Base-by-base conservation (phyloP, 2,113 vertebrate genomes). In the Nematolebias whitei region DNA sequence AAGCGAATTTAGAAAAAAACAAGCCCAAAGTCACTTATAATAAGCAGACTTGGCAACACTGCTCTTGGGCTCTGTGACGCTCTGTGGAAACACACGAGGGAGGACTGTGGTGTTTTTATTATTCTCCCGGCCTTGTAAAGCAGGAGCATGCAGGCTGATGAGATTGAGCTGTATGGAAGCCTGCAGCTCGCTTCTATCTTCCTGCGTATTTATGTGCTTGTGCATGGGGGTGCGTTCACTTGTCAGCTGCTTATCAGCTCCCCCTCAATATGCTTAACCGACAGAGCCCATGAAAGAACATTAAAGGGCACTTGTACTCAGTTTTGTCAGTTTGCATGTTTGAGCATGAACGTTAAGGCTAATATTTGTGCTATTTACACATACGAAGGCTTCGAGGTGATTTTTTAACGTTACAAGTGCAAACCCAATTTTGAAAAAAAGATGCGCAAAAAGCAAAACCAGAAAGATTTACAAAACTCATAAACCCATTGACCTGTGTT, bases 111-210 rank as follows among this genome's bases (percentile, higher is more conserved):
- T 43, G 44, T 59, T 64, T 41, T 56, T 72, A 62, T 66, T 44
- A 59, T 56, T 72, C 60, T 20, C 6, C 40, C 57, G 19, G 61
- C 50, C 41, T 73, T 38, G 61, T 23, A 8, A 60, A 12, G 66
- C 40, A 40, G 38, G 44, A 41, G 49, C 0, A 5, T 52, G 71
- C 68, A 10, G 56, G 53, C 56, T 23, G 77, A 75, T 72, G 68
- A 50, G 50, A 63, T 47, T 26, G 24, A 23, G 26, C 26, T 11
- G 20, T 39, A 14, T 18, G 5, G 66, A 29, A n/a, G 44, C 79
- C 75, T 52, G 48, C 63, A 62, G 86, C 70, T 45, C 23, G 19
- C 52, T 61, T 54, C 51, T 45, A 58, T 55, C 71, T 57, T 39
- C 8, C 5, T 43, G 40, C 62, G 40, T 45, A n/a, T 52, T 45